Base-by-base conservation (phyloP, 2,888 invertebrate genomes). In the Hoplodrina blanda region DNA sequence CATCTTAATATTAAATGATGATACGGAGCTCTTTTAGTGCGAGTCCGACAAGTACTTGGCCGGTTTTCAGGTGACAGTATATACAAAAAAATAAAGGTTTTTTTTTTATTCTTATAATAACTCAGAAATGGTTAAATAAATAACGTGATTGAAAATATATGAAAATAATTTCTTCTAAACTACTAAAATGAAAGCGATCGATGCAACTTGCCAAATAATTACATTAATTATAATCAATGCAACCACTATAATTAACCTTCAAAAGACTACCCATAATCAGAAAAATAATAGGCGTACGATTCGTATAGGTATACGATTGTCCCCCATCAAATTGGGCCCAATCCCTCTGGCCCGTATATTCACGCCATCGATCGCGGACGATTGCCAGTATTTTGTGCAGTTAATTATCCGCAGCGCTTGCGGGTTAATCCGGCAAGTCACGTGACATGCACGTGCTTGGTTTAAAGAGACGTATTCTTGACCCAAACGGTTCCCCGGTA, bases 381-480 rank as follows among this genome's bases (percentile, higher is more conserved):
- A 91, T 91, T 89, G 89, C 88, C 87, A 90, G 90, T 91, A 91
- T 94, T 95, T 95, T 95, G 93, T 94, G 91, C 91, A 93, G 95
- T 94, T 96, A 95, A 96, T 96, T 95, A 95, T 94, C 94, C 93
- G 90, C 90, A 89, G 89, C 88, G 88, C 88, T 90, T 89, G 90
- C 83, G 90, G 89, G 90, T 91, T 95, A 95, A 96, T 95, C 95
- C 95, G 89, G 88, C 83, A 82, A 89, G 95, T 90, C 95, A 95
- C 95, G 95, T 95, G 95, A 92, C 92, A 86, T 88, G 93, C 95
- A 96, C 95, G 95, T 94, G 95, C 92, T 69, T 83, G 73, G 73
- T 85, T 84, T 82, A 82, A 81, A 86, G 87, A 87, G 85, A 84
- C 85, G 85, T 90, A 92, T 91, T 91, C 88, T 88, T 83, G 85